phyloP scores from a whole-genome alignment of 2,113 vertebrate genomes.

The Rallus limicola region DNA sequence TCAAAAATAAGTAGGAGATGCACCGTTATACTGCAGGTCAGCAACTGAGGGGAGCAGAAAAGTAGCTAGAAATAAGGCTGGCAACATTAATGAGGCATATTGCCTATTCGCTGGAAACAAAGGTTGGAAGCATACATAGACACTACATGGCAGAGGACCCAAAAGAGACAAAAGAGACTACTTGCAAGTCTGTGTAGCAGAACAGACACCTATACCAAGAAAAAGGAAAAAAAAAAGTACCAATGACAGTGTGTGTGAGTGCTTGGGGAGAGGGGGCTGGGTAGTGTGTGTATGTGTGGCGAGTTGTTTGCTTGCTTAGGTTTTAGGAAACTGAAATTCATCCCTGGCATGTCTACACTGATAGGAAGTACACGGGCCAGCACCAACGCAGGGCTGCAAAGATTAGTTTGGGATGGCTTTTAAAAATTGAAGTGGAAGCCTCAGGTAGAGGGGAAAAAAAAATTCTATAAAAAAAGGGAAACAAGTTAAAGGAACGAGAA shows the following conservation, averaged over 20 bases:
- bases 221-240: too few species aligned
- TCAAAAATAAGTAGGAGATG: neutral
- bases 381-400: neutral
- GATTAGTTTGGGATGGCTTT: neutral
- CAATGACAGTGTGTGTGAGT: neutral
- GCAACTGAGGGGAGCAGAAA: neutral
- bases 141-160: neutral
- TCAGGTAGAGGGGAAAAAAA: neutral
- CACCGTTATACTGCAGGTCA: neutral
- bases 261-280: neutral
- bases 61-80: slow-evolving; percentile 48
- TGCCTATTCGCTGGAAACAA: neutral
- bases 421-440: neutral
- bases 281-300: too few species aligned
- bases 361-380: neutral
- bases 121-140: neutral
- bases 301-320: neutral
- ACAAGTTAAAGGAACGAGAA: neutral
- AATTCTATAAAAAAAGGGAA: neutral
- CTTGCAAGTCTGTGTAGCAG: neutral
- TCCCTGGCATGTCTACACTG: neutral
- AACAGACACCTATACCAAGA: neutral
- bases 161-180: neutral
- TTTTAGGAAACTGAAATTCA: slow-evolving; percentile 47
- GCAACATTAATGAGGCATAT: neutral